These are phyloP conservation scores for Saccopteryx bilineata DNA, from an alignment of 2,113 vertebrate genomes.

Conservation along the genomic window DNA sequence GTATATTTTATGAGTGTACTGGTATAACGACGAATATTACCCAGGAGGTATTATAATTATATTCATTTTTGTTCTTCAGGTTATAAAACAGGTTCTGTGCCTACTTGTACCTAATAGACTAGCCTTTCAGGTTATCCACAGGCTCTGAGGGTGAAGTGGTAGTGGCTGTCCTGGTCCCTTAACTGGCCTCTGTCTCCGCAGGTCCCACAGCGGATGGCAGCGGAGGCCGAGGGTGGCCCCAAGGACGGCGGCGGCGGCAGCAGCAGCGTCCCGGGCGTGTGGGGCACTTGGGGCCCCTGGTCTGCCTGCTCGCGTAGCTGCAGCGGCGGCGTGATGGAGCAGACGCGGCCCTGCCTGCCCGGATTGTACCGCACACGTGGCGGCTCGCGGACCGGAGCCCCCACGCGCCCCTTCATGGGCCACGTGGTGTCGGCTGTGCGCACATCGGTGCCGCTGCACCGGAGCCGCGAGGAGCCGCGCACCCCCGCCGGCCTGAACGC, in stretches of 20 bases:
- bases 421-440: constrained; percentile 92
- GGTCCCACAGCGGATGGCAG: constrained; percentile 92
- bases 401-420: constrained; percentile 73
- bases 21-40: background rate
- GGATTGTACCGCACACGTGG: constrained; percentile 81
- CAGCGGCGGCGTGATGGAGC: constrained; percentile 94
- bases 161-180: background rate
- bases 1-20: background rate
- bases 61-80: background rate
- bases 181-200: constrained; percentile 80
- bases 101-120: too few species aligned
- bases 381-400: constrained; percentile 60
- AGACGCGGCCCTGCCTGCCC: constrained; percentile 93
- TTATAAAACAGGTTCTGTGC: background rate
- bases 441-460: constrained; percentile 90
- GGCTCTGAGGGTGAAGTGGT: too few species aligned
- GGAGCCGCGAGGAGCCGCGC: constrained; percentile 76
- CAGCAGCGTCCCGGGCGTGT: constrained; percentile 86
- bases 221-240: constrained; percentile 81
- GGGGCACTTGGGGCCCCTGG: constrained; percentile 96
- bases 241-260: constrained; percentile 84
- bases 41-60: background rate
- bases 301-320: constrained; percentile 94
- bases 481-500: constrained; percentile 58
- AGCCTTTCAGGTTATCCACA: background rate